A percentile compares a stretch with the other conserved stretches of the same genome.
phyloP scores from a whole-genome alignment of 2,888 invertebrate species.

The Siphlonurus alternatus region DNA sequence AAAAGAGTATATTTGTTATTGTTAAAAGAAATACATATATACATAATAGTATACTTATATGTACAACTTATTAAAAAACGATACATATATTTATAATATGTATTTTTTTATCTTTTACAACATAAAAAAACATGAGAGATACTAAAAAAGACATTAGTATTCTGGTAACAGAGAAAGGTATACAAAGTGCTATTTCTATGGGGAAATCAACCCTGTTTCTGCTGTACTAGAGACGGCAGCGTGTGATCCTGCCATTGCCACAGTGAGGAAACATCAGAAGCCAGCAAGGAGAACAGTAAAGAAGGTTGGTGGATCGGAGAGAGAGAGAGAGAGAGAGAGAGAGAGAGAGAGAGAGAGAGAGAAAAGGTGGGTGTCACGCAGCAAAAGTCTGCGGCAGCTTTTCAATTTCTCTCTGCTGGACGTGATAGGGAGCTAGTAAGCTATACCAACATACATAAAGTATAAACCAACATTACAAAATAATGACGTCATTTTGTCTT shows the following conservation, averaged over 20 bases:
- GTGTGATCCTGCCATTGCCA: neutral
- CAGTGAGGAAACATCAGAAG: neutral
- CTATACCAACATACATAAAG: neutral
- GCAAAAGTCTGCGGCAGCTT: neutral
- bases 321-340: neutral
- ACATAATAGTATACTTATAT: no score
- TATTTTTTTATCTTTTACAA: no score
- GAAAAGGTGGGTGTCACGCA: neutral
- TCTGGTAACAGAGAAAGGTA: no score
- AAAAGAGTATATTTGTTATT: no score
- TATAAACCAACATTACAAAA: neutral
- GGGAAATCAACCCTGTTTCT: no score
- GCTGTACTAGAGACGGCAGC: no score
- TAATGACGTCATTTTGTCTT: neutral
- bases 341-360: neutral
- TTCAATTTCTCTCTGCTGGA: neutral
- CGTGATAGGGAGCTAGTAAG: neutral
- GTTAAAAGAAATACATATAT: no score
- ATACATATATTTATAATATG: no score
- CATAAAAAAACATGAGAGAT: no score
- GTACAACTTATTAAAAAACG: no score
- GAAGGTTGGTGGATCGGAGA: neutral
- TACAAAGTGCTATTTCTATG: no score
- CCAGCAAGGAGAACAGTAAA: neutral
- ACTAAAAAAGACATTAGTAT: no score